phyloP scores from a whole-genome alignment of 2,113 vertebrate species.

The Hippocampus mohnikei region DNA sequence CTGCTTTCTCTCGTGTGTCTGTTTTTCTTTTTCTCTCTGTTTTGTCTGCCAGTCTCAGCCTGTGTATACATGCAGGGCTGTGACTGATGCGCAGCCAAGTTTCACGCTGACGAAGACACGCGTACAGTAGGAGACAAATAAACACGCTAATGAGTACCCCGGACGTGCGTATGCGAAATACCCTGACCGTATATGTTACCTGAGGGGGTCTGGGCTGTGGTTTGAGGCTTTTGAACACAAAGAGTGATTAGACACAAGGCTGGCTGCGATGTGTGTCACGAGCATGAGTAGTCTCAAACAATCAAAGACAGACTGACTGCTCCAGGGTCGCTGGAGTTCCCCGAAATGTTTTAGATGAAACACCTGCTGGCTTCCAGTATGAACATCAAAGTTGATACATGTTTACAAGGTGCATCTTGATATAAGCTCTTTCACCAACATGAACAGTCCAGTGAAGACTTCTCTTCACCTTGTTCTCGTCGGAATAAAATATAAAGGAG shows the following conservation, averaged over 20 bases:
- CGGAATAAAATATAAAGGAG: neutral
- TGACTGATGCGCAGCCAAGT: constrained; percentile 45
- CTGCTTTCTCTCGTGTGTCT: constrained; percentile 35
- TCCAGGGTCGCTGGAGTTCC: constrained; percentile 61
- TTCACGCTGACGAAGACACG: constrained; percentile 31
- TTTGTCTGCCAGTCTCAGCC: constrained; percentile 31
- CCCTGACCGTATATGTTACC: constrained; percentile 44
- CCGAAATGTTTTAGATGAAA: constrained; percentile 55
- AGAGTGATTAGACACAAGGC: constrained; percentile 49
- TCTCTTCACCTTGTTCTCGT: neutral
- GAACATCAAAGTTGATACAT: constrained; percentile 33
- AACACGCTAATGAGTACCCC: constrained; percentile 48
- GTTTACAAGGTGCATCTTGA: neutral
- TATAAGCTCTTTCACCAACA: neutral
- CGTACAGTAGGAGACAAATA: constrained; percentile 48
- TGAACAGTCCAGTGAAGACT: neutral
- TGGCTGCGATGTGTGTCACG: constrained; percentile 46
- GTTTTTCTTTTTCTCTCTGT: constrained; percentile 7
- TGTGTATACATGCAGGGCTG: constrained; percentile 40
- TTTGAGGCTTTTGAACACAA: constrained; percentile 49
- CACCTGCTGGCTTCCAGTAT: constrained; percentile 39
- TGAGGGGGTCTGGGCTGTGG: constrained; percentile 51
- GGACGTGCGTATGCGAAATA: constrained; percentile 26
- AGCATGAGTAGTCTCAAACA: constrained; percentile 49
- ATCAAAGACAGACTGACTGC: constrained; percentile 33